These are phyloP conservation scores for Anableps anableps DNA, from an alignment of 2,797 vertebrate genomes.

Conservation along the genomic window DNA sequence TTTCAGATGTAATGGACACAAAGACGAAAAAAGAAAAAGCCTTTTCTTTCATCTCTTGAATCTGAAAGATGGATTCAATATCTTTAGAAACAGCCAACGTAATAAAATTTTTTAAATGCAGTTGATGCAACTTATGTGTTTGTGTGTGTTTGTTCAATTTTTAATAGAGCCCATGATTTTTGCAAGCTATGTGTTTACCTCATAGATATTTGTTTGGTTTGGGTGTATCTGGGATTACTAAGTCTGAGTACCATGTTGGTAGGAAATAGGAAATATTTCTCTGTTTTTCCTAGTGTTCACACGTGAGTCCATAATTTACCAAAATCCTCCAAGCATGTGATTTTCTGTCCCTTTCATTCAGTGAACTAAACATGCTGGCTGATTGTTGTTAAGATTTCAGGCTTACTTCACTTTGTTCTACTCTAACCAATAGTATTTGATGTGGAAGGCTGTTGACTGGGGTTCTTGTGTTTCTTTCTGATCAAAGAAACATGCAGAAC, in stretches of 20 bases:
- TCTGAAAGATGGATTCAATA: background rate
- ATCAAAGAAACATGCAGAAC: slow-evolving; percentile 19
- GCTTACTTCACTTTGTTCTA: slow-evolving; percentile 6
- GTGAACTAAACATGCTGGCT: slow-evolving; percentile 4
- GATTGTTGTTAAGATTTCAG: slow-evolving; percentile 19
- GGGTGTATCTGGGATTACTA: background rate
- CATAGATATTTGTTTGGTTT: background rate
- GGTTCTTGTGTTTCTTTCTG: background rate
- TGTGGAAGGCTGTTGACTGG: slow-evolving; percentile 1
- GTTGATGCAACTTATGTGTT: background rate
- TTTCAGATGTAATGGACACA: too few relatives aligned
- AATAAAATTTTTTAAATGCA: background rate
- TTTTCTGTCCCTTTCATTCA: background rate
- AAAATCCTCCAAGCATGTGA: background rate
- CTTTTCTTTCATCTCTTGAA: background rate
- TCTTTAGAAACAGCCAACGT: background rate
- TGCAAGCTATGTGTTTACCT: background rate
- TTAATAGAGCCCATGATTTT: background rate
- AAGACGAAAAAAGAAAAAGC: too few relatives aligned
- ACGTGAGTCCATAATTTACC: slow-evolving; percentile 2
- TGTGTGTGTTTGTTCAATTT: background rate
- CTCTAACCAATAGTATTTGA: slow-evolving; percentile 6
- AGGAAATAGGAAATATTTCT: slow-evolving; percentile 1
- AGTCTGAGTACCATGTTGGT: background rate
- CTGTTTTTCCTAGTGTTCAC: background rate